Base-by-base conservation (phyloP, 2,113 vertebrate genomes). In the Siniperca chuatsi region DNA sequence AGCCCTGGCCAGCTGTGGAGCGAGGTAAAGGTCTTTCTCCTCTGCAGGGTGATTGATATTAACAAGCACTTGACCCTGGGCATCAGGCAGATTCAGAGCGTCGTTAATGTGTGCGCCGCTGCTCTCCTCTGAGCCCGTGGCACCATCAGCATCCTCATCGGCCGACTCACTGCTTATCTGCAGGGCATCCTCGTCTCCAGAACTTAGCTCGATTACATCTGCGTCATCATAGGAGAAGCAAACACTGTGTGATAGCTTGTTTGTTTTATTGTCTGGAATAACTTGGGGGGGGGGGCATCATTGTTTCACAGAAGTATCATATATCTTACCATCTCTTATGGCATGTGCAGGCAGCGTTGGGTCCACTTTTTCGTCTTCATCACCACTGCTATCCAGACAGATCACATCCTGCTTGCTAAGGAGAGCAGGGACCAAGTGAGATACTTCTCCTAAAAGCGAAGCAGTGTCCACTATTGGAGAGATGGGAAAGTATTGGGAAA, bases 201-300 rank as follows among this genome's bases (percentile, higher is more conserved):
- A 99, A 87, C 99, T 99, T 84, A 99, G 95, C 90, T 99, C 99
- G 73, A 99, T 99, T 88, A 99, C 96, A 94, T 99, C 99, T 98
- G 86, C 6, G 8, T 40, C 48, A 68, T 29, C 50, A 81, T 23
- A 42, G 48, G 54, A 44, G 33, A 87, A 78, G 35, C n/a, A 60
- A 87, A 79, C 55, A 71, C 21, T 46, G 25, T 46, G 44, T 81
- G 40, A 86, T 55, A 40, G 3, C 3, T 23, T 29, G n/a, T 50
- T 66, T 0, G 40, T 29, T 42, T 29, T 3, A 50, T 16, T 48
- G 1, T 62, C n/a, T 58, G 44, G 55, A 78, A 65, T 35, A 3
- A 76, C 23, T 16, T 61, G 4, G 13, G 13, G 46, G 4, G 8
- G 6, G 18, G 40, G 46, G 40, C 2, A 29, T 23, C 21, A 65